A percentile compares a stretch with the other conserved stretches of the same genome.
phyloP scores from a whole-genome alignment of 2,797 vertebrate species.

The Myotis findleyi region DNA sequence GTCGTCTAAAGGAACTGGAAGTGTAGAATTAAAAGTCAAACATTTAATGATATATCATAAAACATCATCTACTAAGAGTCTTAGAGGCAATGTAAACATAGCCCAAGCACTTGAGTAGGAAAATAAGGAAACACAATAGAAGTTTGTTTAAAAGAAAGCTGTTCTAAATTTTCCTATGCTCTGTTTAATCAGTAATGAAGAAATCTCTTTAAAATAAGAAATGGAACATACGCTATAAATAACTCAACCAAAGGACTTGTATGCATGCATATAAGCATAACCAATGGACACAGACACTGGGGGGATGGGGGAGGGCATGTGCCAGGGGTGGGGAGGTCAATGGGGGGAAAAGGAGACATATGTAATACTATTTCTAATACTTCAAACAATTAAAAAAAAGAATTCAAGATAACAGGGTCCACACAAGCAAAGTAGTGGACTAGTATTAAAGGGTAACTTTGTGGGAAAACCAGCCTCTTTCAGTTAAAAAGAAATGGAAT shows the following conservation, averaged over 20 bases:
- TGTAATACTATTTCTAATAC: too few relatives aligned
- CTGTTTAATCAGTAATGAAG: constrained; percentile 21
- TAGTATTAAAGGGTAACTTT: neutral
- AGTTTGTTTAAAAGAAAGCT: neutral
- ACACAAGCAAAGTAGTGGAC: neutral
- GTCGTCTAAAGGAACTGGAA: neutral
- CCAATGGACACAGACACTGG: too few relatives aligned
- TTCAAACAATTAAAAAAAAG: neutral
- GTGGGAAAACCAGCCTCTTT: neutral
- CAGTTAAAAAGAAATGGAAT: constrained; percentile 56
- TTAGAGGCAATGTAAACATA: neutral
- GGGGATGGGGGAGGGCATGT: too few relatives aligned
- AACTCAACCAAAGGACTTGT: neutral
- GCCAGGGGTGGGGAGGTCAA: too few relatives aligned
- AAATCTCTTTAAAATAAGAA: neutral
- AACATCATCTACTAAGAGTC: neutral
- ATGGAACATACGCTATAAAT: neutral
- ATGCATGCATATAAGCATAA: too few relatives aligned
- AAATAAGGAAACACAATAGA: neutral
- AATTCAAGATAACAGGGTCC: neutral
- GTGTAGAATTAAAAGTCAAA: neutral
- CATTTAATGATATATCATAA: neutral
- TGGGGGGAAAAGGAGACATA: too few relatives aligned
- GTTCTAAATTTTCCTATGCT: neutral
- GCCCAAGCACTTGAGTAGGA: neutral